Base-by-base conservation (phyloP, 2,888 invertebrate genomes). In the Yponomeuta malinellus region DNA sequence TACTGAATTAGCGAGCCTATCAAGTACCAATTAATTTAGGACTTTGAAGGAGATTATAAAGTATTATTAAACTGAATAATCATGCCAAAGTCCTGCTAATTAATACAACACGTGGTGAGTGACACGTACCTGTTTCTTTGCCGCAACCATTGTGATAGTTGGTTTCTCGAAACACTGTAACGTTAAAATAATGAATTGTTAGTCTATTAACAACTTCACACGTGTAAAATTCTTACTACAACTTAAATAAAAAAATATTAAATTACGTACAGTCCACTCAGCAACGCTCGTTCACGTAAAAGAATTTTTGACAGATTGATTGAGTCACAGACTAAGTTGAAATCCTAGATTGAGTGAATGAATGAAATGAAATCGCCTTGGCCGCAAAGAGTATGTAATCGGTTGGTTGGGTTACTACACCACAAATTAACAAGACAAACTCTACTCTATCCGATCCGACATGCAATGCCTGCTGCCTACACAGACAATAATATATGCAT, bases 61-160 rank as follows among this genome's bases (percentile, higher is more conserved):
- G 74, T 63, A 74, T 77, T 71, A 23, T 71, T 71, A 73, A 63
- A 73, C 75, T 72, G 83, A 83, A 77, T 78, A 83, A 79, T 77
- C 79, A 79, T 78, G 80, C 78, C 76, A 79, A 77, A 83, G 88
- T 88, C 89, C 89, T 2, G 31, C 48, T 43, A 71, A 12, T 59
- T 37, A 63, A 67, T 67, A 5, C 73, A 75, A 77, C 86, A 89
- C 81, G 83, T 85, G 86, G 78, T 72, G 71, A 71, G 71, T n/a
- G 52, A 72, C 48, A 77, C 89, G 88, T 92, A 96, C 96, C 94
- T 96, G 96, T 93, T 97, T 97, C 93, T 97, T 97, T 84, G 95
- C 95, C 74, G 96, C 96, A 84, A 96, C 97, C 97, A 97, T 97
- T 81, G 77, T 88, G 82, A 71, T 29, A 65, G 65, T 23, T 52